These are phyloP conservation scores for Anthopleura xanthogrammica DNA, from an alignment of 92 coral and sea anemone genomes.

Conservation along the genomic window DNA sequence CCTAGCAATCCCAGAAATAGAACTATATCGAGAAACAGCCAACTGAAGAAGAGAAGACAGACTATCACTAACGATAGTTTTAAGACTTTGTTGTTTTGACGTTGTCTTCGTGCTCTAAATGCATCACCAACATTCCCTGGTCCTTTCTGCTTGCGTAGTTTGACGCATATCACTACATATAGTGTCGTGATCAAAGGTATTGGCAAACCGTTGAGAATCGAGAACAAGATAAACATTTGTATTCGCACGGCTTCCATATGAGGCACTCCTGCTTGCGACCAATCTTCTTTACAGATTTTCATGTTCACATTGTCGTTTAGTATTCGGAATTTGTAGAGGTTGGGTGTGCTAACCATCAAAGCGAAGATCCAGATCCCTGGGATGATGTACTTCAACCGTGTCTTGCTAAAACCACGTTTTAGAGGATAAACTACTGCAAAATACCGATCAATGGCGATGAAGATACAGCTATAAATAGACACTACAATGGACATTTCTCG, in stretches of 20 bases:
- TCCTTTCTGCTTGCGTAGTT: neutral
- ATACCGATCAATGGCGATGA: slow-evolving; percentile 29
- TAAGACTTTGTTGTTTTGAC: slow-evolving; percentile 12
- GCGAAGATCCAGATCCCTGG: slow-evolving; percentile 18
- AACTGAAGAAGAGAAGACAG: slow-evolving; percentile 8
- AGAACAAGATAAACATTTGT: slow-evolving; percentile 1
- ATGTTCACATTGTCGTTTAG: neutral
- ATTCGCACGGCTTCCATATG: neutral
- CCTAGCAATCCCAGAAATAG: neutral
- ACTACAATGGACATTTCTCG: neutral
- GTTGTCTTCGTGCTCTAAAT: neutral
- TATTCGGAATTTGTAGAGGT: slow-evolving; percentile 1
- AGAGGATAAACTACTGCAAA: slow-evolving; percentile 12
- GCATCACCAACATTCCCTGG: neutral
- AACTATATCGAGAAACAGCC: slow-evolving; percentile 16
- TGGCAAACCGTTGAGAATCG: slow-evolving; percentile 8
- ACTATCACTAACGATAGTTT: slow-evolving; percentile 7
- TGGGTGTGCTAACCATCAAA: neutral
- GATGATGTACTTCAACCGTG: slow-evolving; percentile 3
- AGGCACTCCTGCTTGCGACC: neutral
- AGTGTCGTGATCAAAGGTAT: slow-evolving; percentile 5
- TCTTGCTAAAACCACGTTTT: neutral
- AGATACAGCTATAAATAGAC: slow-evolving; percentile 9
- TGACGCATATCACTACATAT: neutral
- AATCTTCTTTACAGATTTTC: neutral